Base-by-base conservation (phyloP, 2,113 vertebrate species). In the Eleginops maclovinus region DNA sequence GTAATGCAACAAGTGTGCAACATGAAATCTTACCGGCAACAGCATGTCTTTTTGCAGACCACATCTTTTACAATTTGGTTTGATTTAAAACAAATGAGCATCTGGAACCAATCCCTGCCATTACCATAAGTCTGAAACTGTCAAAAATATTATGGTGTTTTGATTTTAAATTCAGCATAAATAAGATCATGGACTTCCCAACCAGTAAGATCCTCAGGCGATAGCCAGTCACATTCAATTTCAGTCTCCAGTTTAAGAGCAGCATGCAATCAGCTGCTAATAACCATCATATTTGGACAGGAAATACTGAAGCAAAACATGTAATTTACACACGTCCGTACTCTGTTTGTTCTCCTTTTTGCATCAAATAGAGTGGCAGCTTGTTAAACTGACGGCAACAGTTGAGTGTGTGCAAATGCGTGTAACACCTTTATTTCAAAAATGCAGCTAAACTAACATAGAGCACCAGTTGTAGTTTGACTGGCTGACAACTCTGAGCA, bases 371-470 rank as follows among this genome's bases (percentile, higher is more conserved):
- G 15, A 26, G 47, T 24, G 28, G 28, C 58, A 73, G 71, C 79
- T 78, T 81, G 56, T 79, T 81, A 86, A 85, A 84, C 46, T 31
- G 51, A 22, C 9, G 55, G 51, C 72, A 40, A 58, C n/a, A 75
- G 43, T 7, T 47, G 49, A 40, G 54, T 6, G 72, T 56, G 71
- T 60, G 54, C n/a, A 55, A 36, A 8, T 72, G 24, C 66, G 72
- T 72, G 50, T 47, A 79, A 54, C 53, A 43, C 28, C 50, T 66
- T 43, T 71, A 72, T 77, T 83, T 84, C 85, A 87, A 72, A 79
- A 47, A 41, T 24, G 72, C 40, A 75, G 70, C 70, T 9, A 64
- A 56, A 61, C 79, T 87, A 89, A 90, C 0, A 81, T 87, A 84
- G 74, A 40, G 58, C 61, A 51, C 79, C 46, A 54, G 86, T 76